Percentiles rank a stretch among this genome's conserved stretches.
These are phyloP conservation scores for Protobothrops flavoviridis DNA, from an alignment of 2,113 vertebrate species.

Conservation along the genomic window DNA sequence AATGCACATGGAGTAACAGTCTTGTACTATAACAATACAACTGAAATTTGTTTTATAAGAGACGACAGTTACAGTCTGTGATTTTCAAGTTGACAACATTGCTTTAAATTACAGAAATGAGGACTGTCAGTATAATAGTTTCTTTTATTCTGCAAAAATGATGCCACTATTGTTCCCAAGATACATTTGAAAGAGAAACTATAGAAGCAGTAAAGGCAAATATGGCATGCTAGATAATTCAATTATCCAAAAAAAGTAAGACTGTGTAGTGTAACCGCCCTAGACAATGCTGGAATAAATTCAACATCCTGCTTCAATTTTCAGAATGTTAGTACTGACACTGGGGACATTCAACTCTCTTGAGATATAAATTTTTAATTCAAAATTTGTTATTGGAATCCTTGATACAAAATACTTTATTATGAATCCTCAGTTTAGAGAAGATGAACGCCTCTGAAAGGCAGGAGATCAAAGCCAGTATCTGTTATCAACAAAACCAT, in stretches of 20 bases:
- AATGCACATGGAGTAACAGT: not conserved
- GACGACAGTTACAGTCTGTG: not conserved
- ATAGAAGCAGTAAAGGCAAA: slow-evolving; percentile 22
- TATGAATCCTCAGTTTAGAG: not conserved
- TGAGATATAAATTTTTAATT: not conserved
- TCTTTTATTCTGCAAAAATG: not conserved
- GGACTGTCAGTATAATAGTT: not conserved
- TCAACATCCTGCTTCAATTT: slow-evolving; percentile 4
- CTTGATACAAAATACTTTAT: not conserved
- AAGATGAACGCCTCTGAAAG: not conserved
- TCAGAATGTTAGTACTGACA: not conserved
- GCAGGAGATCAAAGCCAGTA: not conserved
- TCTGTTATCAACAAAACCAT: not conserved
- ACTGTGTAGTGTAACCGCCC: not conserved
- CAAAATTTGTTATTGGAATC: not conserved
- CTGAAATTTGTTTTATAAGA: not conserved
- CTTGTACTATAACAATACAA: not conserved
- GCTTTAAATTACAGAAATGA: not conserved
- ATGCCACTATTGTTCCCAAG: not conserved
- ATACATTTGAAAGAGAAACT: slow-evolving; percentile 9
- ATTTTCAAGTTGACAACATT: not conserved
- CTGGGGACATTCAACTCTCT: not conserved
- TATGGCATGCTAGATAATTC: slow-evolving; percentile 10
- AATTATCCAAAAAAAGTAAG: slow-evolving; percentile 15
- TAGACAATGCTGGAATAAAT: slow-evolving; percentile 19